Conservation (phyloP, 2,888 invertebrate genomes). For the Thymelicus acteon region DNA sequence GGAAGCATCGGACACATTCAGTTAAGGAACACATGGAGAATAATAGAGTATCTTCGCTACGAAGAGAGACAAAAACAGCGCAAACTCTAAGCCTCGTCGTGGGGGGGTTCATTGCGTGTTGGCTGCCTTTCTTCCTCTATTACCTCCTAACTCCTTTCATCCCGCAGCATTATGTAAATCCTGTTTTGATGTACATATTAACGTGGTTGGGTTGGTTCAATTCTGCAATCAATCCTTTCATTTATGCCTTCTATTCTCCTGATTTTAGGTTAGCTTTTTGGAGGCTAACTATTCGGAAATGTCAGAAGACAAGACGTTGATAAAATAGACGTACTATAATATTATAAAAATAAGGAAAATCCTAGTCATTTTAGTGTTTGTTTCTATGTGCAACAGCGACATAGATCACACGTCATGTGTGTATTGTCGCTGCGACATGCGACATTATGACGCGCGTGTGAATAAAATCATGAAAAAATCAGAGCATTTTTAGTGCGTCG, state of each 20-base stretch:
- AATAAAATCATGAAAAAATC: no score
- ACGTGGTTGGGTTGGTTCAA: conserved; percentile 97
- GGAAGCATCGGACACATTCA: conserved; percentile 78
- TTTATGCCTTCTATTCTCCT: conserved; percentile 95
- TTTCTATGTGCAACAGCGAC: no score
- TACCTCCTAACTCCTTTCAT: conserved; percentile 93
- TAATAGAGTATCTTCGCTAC: conserved; percentile 87
- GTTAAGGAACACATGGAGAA: conserved; percentile 83
- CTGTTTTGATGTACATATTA: conserved; percentile 88
- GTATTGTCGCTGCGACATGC: no score
- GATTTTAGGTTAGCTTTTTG: conserved; percentile 95
- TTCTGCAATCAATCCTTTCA: conserved; percentile 95
- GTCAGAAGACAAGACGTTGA: conserved; percentile 68
- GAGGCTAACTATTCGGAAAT: conserved; percentile 90
- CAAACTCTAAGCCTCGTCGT: conserved; percentile 94
- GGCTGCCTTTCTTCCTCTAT: conserved; percentile 94
- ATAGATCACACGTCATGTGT: no score
- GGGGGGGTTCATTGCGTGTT: conserved; percentile 94
- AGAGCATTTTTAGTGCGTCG: no score
- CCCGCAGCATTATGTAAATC: conserved; percentile 84
- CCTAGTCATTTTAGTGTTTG: not conserved
- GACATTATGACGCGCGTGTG: no score
- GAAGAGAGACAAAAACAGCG: conserved; percentile 94
- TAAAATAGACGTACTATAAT: not conserved
- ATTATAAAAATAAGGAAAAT: not conserved